These are phyloP conservation scores for Eudyptes chrysolophus DNA, from an alignment of 2,113 vertebrate species.

Conservation along the genomic window DNA sequence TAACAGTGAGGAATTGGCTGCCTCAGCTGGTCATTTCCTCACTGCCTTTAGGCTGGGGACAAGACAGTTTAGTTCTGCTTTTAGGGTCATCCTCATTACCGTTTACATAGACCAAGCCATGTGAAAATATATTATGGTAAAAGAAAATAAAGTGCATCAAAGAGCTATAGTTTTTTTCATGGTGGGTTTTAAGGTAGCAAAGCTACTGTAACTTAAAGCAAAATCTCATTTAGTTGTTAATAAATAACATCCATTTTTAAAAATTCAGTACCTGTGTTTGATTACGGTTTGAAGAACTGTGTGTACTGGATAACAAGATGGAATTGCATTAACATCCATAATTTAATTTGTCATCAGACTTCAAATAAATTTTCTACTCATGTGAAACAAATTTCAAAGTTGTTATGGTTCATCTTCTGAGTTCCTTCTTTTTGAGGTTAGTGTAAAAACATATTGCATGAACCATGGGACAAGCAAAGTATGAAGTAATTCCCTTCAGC, in stretches of 20 bases:
- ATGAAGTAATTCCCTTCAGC: neutral
- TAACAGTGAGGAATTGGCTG: neutral
- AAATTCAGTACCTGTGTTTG: neutral
- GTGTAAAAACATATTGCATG: neutral
- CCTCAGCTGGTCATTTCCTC: neutral
- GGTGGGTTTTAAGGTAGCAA: neutral
- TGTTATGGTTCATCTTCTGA: neutral
- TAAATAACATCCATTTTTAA: neutral
- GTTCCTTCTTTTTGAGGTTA: neutral
- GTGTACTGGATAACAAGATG: conserved; percentile 15
- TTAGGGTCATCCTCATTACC: neutral
- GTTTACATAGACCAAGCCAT: neutral
- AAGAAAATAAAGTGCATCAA: neutral
- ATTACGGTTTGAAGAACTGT: conserved; percentile 10
- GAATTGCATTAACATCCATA: conserved; percentile 32
- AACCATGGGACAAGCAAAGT: neutral
- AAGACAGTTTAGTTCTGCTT: neutral
- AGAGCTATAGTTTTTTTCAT: neutral
- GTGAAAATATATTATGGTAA: neutral
- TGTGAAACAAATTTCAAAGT: conserved; percentile 34
- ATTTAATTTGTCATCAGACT: conserved; percentile 33
- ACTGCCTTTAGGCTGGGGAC: neutral
- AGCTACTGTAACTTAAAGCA: neutral
- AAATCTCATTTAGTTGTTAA: neutral
- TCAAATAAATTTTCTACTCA: conserved; percentile 44